Base-by-base conservation (phyloP, 30 jellyfish, hydroid and myxozoan genomes). In the Chrysaora quinquecirrha region DNA sequence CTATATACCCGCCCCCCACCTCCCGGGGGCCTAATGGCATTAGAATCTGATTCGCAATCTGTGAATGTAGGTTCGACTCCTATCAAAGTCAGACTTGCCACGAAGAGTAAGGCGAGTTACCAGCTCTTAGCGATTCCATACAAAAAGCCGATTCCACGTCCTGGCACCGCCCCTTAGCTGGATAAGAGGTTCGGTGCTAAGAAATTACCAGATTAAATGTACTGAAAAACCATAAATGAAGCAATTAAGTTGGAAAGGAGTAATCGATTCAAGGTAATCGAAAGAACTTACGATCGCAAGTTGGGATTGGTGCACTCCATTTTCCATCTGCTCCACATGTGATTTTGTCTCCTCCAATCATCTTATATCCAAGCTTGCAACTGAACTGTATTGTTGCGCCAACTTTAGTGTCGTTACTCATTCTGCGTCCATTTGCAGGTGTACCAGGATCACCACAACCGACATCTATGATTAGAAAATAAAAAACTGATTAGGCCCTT, bases 361-460 rank as follows among this genome's bases (percentile, higher is more conserved):
- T 43, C 38, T 48, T 58, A 63, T 67, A 88, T 0, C 97, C 97
- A 27, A 47, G 27, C 29, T 64, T 66, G 75, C 98, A 93, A 3
- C 80, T 24, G 64, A 75, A 93, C 0, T 95, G 9, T 20, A 93
- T 68, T 1, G 60, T 34, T 11, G 97, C 61, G 22, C 95, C 96
- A 52, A 93, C 96, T 21, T 22, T 71, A 30, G 89, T 88, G 35
- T 47, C 68, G 77, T 70, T 90, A 23, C 89, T 76, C 29, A 38
- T 56, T 30, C 90, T 66, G 69, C 30, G 31, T 3, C 98, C 98
- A 82, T 93, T 75, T 10, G 23, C 70, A 25, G 96, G 98, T 1
- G 64, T 71, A 0, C 98, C 98, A 31, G 98, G 98, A 64, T 93
- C 96, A 1, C 88, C 94, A 63, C 98, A 93, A 1, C 82, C 89